A percentile compares a stretch with the other conserved stretches of the same genome.
Conservation (phyloP, 2,113 vertebrate species). For the Rattus norvegicus region GRCr8 NC_086019.1:188121501-188122000, state of each 20-base stretch:
- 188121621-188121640: not conserved
- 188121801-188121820: not conserved
- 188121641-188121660: not conserved
- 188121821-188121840: not conserved
- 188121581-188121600: not conserved
- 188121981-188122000: not conserved
- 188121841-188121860: not conserved
- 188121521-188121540: not conserved
- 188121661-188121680: not conserved
- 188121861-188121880: not conserved
- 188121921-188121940: not conserved
- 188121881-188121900: not conserved
- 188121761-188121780: not conserved
- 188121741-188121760: not conserved
- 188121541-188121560: not conserved
- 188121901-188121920: not conserved
- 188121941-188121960: not conserved
- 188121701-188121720: not conserved
- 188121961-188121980: not conserved
- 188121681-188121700: accelerated
- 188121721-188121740: not conserved
- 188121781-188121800: not conserved
- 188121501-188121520: not conserved
- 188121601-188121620: not conserved
- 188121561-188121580: accelerated